Base-by-base conservation (phyloP, 2,113 vertebrate species). In the Psittacula cyanocephala region DNA sequence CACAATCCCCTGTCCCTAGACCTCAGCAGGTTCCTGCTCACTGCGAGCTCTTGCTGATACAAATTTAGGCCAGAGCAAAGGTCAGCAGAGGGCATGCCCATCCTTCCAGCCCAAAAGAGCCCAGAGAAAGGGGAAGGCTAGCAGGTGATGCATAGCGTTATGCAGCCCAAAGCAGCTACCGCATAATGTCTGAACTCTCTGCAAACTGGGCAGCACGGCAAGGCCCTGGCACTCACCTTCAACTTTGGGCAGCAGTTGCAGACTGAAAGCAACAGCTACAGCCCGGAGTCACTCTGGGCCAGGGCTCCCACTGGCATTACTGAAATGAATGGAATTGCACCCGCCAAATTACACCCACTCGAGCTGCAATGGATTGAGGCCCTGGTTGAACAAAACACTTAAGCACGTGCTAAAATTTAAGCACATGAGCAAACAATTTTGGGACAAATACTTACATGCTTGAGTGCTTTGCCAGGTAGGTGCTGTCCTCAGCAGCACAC, bases 321-420 rank as follows among this genome's bases (percentile, higher is more conserved):
- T 89, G 92, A 92, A 93, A 95, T 89, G 81, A 96, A 88, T 91
- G 91, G 88, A 96, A 95, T 93, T 75, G 69, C 80, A 46, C 72
- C 74, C 4, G 0, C 74, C 0, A 1, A 88, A 90, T 82, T 87
- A 75, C 93, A 82, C 74, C 69, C 89, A 80, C 82, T 92, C 6
- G 1, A 31, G 50, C 41, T 84, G 57, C 62, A 20, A 9, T n/a
- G 64, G 55, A 64, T 4, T 62, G 84, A 74, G 79, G 60, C 44
- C 28, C 49, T 64, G 60, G 63, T 23, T 57, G 91, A 95, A 91
- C 85, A 97, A 96, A 96, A 92, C 88, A 81, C 91, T 96, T 83
- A 92, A 95, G 67, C 87, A 85, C 37, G 6, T 74, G 85, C 89
- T 96, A 91, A 93, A 87, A 77, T 95, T 90, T 96, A 95, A 97